Evolutionary conservation across 2,888 invertebrate species (phyloP).

Genomic region (Dexiosoma caninum): DNA sequence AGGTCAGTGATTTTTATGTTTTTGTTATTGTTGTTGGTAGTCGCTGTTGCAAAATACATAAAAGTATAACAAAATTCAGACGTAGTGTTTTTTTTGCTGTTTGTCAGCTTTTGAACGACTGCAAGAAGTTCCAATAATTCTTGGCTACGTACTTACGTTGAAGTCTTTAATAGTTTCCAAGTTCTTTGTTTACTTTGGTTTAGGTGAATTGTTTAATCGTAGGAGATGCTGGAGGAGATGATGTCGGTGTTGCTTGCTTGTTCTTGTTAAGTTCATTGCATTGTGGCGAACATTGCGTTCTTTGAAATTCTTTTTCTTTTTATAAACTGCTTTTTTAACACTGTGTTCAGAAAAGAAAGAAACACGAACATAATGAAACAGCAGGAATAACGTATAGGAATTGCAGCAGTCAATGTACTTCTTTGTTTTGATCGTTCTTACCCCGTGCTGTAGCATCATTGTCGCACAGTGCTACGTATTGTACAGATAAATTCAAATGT

Average conservation of each 20-base stretch:
- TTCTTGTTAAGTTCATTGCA: conserved; percentile 41
- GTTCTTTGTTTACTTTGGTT: conserved; percentile 25
- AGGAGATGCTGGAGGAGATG: conserved; percentile 6
- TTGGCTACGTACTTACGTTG: background rate
- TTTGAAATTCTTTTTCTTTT: conserved; percentile 6
- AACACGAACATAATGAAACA: background rate
- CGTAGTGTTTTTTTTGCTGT: background rate
- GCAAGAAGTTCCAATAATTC: conserved; percentile 29
- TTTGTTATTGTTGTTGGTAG: background rate
- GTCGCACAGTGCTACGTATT: background rate
- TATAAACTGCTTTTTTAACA: conserved; percentile 32
- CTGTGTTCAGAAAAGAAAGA: background rate
- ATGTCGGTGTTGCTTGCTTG: background rate
- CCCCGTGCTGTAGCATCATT: background rate
- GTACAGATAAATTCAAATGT: background rate
- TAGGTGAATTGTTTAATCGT: background rate
- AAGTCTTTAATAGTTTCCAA: conserved; percentile 25
- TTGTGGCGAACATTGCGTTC: conserved; percentile 25
- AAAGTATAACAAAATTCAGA: conserved; percentile 24
- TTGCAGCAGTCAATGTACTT: conserved; percentile 43
- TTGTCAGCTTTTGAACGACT: conserved; percentile 5
- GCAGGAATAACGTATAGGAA: background rate
- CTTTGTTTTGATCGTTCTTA: conserved; percentile 27
- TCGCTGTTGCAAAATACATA: background rate
- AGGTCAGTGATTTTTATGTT: conserved; percentile 69